Base-by-base conservation (phyloP, 2,888 invertebrate species). In the Halocaridina rubra region DNA sequence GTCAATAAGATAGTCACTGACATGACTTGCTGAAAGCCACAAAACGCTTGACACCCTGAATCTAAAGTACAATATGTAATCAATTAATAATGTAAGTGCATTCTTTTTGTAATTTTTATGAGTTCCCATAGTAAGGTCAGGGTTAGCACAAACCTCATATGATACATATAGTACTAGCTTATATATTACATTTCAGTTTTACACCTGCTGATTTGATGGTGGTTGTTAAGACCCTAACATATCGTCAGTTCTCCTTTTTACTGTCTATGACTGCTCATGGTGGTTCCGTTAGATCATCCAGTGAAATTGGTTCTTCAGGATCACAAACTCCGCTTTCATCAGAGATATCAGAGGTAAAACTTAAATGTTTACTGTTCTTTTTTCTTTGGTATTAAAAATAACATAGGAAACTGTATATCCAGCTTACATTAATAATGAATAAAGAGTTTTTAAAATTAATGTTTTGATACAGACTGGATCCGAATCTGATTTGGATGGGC, bases 141-240 rank as follows among this genome's bases (percentile, higher is more conserved):
- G n/a, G n/a, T n/a, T n/a, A n/a, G n/a, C n/a, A n/a, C n/a, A n/a
- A n/a, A n/a, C n/a, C n/a, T n/a, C n/a, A n/a, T n/a, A n/a, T n/a
- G n/a, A n/a, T n/a, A n/a, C n/a, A n/a, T n/a, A n/a, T n/a, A n/a
- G n/a, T n/a, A n/a, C n/a, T n/a, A n/a, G n/a, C n/a, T n/a, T n/a
- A n/a, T 57, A 13, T 16, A 27, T 29, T 30, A 19, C 29, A 13
- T 29, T 7, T 10, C 80, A 87, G 87, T 64, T 88, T 84, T 78
- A 88, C 88, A 5, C 88, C 88, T 10, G 86, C 88, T 24, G 88
- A 88, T 57, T 69, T 88, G 29, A 86, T 88, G 88, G 86, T 88
- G 29, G 80, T 88, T 29, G 81, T 86, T 39, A 88, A 88, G 75
- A 86, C 85, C 1, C 75, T 88, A 3, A 86, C 80, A 24, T 88